A percentile compares a stretch with the other conserved stretches of the same genome.
Conservation (phyloP, 1,140 invertebrate species). For the Micrasema longulum region DNA sequence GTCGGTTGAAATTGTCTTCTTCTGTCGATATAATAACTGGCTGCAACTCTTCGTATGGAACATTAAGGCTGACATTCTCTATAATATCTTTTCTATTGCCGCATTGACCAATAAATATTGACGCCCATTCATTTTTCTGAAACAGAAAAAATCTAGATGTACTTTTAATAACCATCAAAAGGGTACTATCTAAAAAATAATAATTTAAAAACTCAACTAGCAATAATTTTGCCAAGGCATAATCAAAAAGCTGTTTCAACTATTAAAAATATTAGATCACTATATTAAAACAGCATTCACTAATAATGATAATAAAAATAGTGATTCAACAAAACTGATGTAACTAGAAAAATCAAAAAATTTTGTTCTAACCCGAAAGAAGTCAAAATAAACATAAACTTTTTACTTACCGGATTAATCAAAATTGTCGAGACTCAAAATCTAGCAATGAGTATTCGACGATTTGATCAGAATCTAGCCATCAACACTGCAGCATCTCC, state of each 20-base stretch:
- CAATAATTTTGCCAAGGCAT: neutral
- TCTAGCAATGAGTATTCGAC: neutral
- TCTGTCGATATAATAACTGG: neutral
- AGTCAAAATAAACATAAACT: no score
- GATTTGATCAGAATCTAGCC: neutral
- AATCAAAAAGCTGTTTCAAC: neutral
- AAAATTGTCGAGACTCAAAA: neutral
- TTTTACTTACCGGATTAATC: neutral
- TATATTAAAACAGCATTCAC: neutral
- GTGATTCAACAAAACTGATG: neutral
- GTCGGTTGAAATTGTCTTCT: conserved; percentile 2
- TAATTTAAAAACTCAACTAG: neutral
- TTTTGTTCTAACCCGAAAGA: no score
- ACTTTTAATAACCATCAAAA: neutral
- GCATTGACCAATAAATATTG: no score
- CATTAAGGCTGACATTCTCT: conserved; percentile 1
- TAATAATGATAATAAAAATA: neutral
- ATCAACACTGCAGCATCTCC: neutral
- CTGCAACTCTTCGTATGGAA: neutral
- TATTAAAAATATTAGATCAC: neutral
- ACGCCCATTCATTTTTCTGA: no score
- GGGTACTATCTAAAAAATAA: neutral
- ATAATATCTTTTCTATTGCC: neutral
- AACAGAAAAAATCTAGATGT: neutral
- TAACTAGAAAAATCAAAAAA: neutral